Conservation (phyloP, 64 coral and sea anemone species). For the Pachyseris speciosa region DNA sequence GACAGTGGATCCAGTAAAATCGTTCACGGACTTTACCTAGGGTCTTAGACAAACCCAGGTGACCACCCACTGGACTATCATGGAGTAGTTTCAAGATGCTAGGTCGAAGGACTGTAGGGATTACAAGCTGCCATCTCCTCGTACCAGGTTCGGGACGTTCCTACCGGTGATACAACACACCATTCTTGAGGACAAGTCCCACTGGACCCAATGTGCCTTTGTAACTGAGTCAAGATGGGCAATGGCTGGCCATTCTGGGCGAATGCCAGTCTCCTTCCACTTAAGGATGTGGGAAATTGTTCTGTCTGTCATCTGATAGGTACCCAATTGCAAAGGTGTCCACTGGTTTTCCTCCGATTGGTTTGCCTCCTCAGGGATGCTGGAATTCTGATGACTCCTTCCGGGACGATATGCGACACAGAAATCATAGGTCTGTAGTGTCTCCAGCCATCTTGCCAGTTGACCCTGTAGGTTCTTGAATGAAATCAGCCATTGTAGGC, state of each 20-base stretch:
- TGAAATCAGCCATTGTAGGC: slow-evolving; percentile 15
- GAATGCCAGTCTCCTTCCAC: neutral
- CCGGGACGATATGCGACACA: neutral
- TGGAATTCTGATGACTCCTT: slow-evolving; percentile 19
- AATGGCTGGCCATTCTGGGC: slow-evolving; percentile 3
- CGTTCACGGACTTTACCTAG: too few species aligned
- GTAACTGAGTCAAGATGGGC: neutral
- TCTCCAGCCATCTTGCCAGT: slow-evolving; percentile 34
- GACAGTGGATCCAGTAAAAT: too few species aligned
- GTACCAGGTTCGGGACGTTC: neutral
- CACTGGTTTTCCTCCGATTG: too few species aligned
- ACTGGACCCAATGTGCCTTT: neutral
- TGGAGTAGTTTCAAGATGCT: too few species aligned
- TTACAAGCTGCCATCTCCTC: neutral
- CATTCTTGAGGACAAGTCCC: neutral
- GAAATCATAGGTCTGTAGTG: slow-evolving; percentile 20
- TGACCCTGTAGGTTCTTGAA: slow-evolving; percentile 49
- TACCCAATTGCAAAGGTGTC: neutral
- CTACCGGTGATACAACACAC: too few species aligned
- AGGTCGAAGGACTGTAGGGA: too few species aligned
- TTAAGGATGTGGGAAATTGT: neutral
- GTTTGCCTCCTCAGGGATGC: too few species aligned
- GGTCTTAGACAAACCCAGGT: neutral
- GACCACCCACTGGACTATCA: neutral
- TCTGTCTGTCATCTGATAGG: neutral